Conservation (phyloP, 64 coral and sea anemone species). For the Acropora tenuis region DNA sequence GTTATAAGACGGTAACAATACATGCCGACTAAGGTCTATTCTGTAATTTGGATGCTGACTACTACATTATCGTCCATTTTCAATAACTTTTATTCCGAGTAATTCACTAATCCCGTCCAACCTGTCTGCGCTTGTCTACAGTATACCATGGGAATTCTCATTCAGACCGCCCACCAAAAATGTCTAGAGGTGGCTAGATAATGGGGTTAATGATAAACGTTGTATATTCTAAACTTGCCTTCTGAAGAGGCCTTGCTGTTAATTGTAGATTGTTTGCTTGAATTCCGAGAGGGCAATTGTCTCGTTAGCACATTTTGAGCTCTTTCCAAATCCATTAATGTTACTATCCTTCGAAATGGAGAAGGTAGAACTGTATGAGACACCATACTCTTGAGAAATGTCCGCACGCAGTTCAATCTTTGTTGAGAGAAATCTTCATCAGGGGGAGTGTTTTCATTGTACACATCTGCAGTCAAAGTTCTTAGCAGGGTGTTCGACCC, state of each 20-base stretch:
- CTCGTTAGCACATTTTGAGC: constrained; percentile 59
- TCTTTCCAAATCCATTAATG: constrained; percentile 55
- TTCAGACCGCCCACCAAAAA: neutral
- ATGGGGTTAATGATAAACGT: neutral
- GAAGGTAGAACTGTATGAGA: constrained; percentile 41
- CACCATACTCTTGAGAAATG: constrained; percentile 44
- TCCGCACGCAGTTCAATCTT: constrained; percentile 6
- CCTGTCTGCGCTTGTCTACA: too few relatives aligned
- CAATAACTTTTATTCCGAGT: too few relatives aligned
- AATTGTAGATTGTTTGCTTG: neutral
- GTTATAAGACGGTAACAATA: too few relatives aligned
- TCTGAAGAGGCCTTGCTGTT: neutral
- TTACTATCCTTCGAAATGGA: constrained; percentile 36
- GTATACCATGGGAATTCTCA: too few relatives aligned
- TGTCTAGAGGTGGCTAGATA: neutral
- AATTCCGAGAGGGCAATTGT: neutral
- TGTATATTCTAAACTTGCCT: neutral
- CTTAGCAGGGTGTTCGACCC: constrained; percentile 44
- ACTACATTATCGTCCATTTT: too few relatives aligned
- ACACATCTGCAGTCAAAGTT: constrained; percentile 41
- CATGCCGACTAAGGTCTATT: too few relatives aligned
- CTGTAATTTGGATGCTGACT: too few relatives aligned
- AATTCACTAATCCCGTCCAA: too few relatives aligned
- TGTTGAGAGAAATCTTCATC: neutral
- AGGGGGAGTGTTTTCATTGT: constrained; percentile 39